phyloP scores from a whole-genome alignment of 2,888 invertebrate species.

The Suillia variegata region DNA sequence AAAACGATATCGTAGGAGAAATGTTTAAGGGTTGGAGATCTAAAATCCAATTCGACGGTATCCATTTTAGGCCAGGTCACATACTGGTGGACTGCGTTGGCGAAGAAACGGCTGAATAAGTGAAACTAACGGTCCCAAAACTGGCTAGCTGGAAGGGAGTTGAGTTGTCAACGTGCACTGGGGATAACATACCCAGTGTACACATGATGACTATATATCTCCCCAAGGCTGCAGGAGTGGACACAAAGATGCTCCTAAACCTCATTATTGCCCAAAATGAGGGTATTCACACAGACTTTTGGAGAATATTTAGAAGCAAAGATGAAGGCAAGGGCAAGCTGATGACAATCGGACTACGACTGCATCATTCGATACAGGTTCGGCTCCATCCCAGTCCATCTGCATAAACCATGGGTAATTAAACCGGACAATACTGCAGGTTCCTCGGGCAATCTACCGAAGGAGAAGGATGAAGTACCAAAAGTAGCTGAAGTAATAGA shows the following conservation, averaged over 20 bases:
- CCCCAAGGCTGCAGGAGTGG: neutral
- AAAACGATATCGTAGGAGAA: too few relatives aligned
- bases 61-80: neutral
- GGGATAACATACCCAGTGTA: neutral
- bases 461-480: neutral
- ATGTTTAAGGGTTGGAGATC: too few relatives aligned
- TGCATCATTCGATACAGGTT: neutral
- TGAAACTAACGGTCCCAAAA: neutral
- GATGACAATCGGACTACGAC: neutral
- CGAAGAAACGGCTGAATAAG: neutral
- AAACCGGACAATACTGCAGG: neutral
- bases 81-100: neutral
- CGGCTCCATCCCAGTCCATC: neutral
- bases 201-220: neutral
- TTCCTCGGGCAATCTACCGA: neutral
- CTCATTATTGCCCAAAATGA: neutral
- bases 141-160: neutral
- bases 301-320: neutral
- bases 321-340: neutral
- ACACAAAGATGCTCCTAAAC: neutral
- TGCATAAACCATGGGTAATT: neutral
- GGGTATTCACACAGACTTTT: neutral
- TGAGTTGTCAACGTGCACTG: neutral
- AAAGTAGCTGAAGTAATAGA: neutral
- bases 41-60: neutral